A percentile compares a stretch with the other conserved stretches of the same genome.
Evolutionary conservation across 2,797 vertebrate genomes (phyloP).

Genomic region (Poeciliopsis paucimaculata): DNA sequence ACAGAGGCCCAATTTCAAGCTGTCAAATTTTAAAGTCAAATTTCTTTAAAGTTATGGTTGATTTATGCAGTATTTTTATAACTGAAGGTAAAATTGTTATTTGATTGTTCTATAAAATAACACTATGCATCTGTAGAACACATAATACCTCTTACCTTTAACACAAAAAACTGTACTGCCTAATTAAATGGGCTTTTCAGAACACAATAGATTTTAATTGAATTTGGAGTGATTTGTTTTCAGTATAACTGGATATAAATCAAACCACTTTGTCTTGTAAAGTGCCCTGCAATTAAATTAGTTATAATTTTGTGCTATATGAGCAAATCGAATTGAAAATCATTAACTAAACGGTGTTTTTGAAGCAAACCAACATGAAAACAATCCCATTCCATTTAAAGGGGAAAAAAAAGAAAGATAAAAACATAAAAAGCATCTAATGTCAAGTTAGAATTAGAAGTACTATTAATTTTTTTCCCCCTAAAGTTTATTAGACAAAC

Average conservation of each 20-base stretch:
- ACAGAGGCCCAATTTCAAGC: too few relatives aligned
- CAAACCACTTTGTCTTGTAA: neutral
- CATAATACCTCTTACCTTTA: neutral
- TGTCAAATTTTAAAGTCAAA: too few relatives aligned
- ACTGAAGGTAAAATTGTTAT: too few relatives aligned
- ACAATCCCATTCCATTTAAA: neutral
- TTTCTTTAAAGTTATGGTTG: too few relatives aligned
- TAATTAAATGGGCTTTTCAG: neutral
- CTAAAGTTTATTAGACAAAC: neutral
- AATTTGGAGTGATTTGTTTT: constrained; percentile 5
- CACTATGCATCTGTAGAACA: too few relatives aligned
- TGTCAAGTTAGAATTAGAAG: neutral
- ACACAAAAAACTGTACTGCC: constrained; percentile 5
- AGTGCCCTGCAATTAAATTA: neutral
- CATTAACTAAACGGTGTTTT: neutral
- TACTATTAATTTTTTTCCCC: neutral
- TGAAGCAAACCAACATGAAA: neutral
- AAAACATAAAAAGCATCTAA: neutral
- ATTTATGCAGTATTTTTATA: too few relatives aligned
- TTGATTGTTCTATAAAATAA: too few relatives aligned
- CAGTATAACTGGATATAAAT: constrained; percentile 3
- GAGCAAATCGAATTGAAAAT: neutral
- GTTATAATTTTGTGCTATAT: neutral
- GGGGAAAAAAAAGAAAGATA: too few relatives aligned
- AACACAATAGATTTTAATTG: neutral